Evolutionary conservation across 2,888 invertebrate genomes (phyloP).

Genomic region (Euzophera pinguis): DNA sequence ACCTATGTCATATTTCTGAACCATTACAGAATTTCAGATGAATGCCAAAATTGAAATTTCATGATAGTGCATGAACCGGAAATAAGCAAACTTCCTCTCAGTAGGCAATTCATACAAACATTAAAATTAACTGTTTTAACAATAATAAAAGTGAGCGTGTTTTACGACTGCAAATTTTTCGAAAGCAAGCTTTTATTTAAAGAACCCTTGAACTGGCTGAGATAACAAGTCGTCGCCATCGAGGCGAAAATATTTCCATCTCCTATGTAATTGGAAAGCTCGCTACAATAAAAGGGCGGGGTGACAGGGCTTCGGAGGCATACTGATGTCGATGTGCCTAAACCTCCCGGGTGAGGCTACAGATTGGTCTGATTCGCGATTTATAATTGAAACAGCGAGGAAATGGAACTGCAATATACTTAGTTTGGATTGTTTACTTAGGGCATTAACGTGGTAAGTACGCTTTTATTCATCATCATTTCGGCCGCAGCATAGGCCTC

Average conservation of each 20-base stretch:
- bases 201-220: conserved; percentile 44
- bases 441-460: too few species aligned
- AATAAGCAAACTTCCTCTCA: conserved; percentile 2
- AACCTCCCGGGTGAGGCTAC: not conserved
- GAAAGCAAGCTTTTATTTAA: conserved; percentile 35
- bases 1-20: too few species aligned
- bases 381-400: too few species aligned
- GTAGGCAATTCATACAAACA: conserved; percentile 5
- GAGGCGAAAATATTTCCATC: conserved; percentile 39
- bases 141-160: conserved; percentile 9
- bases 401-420: too few species aligned
- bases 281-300: conserved; percentile 55
- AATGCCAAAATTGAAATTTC: not conserved
- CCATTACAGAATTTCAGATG: too few species aligned
- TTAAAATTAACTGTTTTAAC: conserved; percentile 5
- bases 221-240: conserved; percentile 38
- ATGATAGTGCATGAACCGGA: not conserved
- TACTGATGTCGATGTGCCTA: conserved; percentile 28
- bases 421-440: too few species aligned
- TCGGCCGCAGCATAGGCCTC: too few species aligned
- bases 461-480: too few species aligned
- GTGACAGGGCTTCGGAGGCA: conserved; percentile 43
- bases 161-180: conserved; percentile 12
- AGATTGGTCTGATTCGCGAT: not conserved
- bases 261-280: conserved; percentile 62